These are phyloP conservation scores for Calameuta pallipes DNA, from an alignment of 2,888 invertebrate species.

Conservation along the genomic window DNA sequence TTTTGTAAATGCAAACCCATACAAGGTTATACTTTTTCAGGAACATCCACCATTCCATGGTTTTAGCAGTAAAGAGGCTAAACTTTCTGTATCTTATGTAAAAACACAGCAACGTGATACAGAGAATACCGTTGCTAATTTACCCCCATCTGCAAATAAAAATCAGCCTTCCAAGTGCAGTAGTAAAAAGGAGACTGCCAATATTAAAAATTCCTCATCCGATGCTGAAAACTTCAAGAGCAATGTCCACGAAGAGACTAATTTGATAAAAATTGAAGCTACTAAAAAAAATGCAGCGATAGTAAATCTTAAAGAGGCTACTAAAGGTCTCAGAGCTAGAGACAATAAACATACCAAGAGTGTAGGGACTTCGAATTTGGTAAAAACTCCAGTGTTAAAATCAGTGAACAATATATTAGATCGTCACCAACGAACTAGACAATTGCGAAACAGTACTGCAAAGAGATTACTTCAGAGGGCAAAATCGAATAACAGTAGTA, in stretches of 20 bases:
- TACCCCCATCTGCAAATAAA: conserved; percentile 12
- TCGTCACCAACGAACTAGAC: conserved; percentile 58
- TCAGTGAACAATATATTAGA: conserved; percentile 60
- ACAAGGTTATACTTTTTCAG: conserved; percentile 39
- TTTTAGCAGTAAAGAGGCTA: conserved; percentile 61
- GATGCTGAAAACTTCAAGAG: conserved; percentile 29
- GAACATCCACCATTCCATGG: conserved; percentile 64
- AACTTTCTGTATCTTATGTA: conserved; percentile 54
- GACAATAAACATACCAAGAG: neutral
- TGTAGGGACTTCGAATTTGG: conserved; percentile 37
- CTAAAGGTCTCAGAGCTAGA: conserved; percentile 9
- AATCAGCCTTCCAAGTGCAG: conserved; percentile 19
- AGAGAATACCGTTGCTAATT: conserved; percentile 31
- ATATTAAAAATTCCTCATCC: conserved; percentile 31
- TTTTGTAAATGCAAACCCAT: neutral
- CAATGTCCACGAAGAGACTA: conserved; percentile 17
- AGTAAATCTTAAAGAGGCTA: conserved; percentile 22
- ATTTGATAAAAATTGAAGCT: conserved; percentile 20
- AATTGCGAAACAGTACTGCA: conserved; percentile 58
- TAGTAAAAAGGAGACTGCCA: conserved; percentile 28
- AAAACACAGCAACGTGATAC: conserved; percentile 54
- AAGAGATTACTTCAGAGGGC: conserved; percentile 61
- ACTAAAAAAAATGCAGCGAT: neutral
- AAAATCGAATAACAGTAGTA: conserved; percentile 46
- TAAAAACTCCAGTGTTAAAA: conserved; percentile 54